phyloP scores from a whole-genome alignment of 1,140 invertebrate genomes.

The Ericerus pela region DNA sequence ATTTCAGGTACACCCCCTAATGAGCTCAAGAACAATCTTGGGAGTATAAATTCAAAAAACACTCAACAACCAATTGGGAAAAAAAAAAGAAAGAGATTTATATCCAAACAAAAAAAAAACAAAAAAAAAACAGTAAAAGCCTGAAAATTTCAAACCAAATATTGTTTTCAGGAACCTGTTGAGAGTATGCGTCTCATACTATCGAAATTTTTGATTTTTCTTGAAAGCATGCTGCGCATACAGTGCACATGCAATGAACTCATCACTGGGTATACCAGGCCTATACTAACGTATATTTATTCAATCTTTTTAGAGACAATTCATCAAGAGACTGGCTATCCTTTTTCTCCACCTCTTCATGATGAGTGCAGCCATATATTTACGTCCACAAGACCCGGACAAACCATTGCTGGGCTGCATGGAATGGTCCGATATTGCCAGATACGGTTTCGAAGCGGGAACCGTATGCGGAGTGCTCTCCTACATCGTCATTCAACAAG shows the following conservation, averaged over 20 bases:
- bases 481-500: constrained; percentile 81
- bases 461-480: constrained; percentile 70
- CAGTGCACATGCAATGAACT: no score
- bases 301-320: constrained; percentile 54
- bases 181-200: not conserved
- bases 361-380: constrained; percentile 77
- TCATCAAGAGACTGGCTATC: constrained; percentile 76
- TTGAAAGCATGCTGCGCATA: not conserved
- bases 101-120: no score
- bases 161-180: not conserved
- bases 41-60: no score
- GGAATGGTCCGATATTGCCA: constrained; percentile 35
- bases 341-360: constrained; percentile 72
- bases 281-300: not conserved
- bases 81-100: no score
- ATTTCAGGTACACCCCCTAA: no score
- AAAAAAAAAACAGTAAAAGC: not conserved
- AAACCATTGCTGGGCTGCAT: constrained; percentile 38
- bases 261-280: not conserved
- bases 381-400: constrained; percentile 47
- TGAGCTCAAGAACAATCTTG: no score
- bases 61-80: no score
- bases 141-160: not conserved
- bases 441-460: constrained; percentile 65
- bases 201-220: not conserved